Evolutionary conservation across 2,113 vertebrate species (phyloP).

Genomic region (Neopipo cinnamomea): DNA sequence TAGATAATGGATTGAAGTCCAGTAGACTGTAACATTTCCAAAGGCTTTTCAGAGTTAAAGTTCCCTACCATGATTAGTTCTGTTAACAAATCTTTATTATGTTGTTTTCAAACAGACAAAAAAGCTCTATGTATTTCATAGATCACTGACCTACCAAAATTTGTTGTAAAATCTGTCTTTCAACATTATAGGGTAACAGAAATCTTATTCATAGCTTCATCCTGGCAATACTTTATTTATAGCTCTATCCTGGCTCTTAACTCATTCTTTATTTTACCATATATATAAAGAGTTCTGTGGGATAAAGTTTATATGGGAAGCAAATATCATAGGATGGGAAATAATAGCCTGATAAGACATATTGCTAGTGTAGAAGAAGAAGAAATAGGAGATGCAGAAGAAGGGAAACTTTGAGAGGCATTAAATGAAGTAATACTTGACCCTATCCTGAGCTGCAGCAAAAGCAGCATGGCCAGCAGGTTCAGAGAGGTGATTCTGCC

Average conservation of each 20-base stretch:
- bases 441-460: not conserved
- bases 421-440: not conserved
- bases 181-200: not conserved
- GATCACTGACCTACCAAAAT: not conserved
- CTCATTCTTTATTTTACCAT: not conserved
- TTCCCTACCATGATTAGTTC: not conserved
- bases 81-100: constrained; percentile 26
- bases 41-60: constrained; percentile 18
- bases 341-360: not conserved
- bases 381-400: not conserved
- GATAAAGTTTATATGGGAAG: not conserved
- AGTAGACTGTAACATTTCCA: constrained; percentile 33
- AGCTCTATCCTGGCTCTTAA: not conserved
- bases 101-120: constrained; percentile 12
- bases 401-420: not conserved
- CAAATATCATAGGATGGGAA: not conserved
- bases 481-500: fast-evolving
- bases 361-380: not conserved
- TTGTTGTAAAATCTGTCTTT: constrained; percentile 14
- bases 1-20: constrained; percentile 49
- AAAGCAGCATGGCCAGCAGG: not conserved
- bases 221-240: not conserved
- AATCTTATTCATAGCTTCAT: not conserved
- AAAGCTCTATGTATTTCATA: not conserved
- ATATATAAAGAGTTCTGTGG: not conserved